These are phyloP conservation scores for Protobothrops flavoviridis DNA, from an alignment of 2,113 vertebrate species.

Conservation along the genomic window DNA sequence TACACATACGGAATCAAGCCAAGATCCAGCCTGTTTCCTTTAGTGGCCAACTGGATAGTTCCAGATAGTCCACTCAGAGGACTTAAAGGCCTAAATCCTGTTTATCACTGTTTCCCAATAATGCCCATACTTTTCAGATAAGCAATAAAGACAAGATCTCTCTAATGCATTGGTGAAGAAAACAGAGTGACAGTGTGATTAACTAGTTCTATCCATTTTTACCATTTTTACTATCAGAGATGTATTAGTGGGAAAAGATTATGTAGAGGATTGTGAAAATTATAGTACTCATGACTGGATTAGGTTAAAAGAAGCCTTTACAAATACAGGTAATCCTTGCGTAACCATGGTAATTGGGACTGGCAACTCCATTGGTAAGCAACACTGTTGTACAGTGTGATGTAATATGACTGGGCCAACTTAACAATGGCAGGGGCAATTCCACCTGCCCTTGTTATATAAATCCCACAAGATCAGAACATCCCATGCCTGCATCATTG, in stretches of 20 bases:
- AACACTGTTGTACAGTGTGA: neutral
- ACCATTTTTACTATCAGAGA: neutral
- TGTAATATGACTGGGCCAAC: neutral
- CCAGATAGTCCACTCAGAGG: neutral
- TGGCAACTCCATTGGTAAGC: neutral
- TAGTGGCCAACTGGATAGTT: neutral
- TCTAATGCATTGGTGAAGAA: neutral
- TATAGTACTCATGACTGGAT: neutral
- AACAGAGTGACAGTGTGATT: neutral
- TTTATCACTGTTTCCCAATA: neutral
- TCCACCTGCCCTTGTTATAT: neutral
- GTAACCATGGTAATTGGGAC: neutral
- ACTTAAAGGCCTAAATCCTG: neutral
- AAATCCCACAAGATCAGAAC: neutral
- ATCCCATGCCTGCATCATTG: neutral
- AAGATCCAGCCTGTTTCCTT: neutral
- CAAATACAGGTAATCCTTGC: neutral
- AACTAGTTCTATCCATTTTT: neutral
- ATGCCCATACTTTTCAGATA: neutral
- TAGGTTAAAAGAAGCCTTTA: neutral
- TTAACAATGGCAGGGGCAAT: neutral
- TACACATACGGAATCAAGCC: neutral
- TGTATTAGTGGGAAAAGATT: too few species aligned
- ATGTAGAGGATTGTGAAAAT: neutral
- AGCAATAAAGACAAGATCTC: neutral